A percentile compares a stretch with the other conserved stretches of the same genome.
phyloP scores from a whole-genome alignment of 2,888 invertebrate genomes.

The Caenorhabditis plicata region DNA sequence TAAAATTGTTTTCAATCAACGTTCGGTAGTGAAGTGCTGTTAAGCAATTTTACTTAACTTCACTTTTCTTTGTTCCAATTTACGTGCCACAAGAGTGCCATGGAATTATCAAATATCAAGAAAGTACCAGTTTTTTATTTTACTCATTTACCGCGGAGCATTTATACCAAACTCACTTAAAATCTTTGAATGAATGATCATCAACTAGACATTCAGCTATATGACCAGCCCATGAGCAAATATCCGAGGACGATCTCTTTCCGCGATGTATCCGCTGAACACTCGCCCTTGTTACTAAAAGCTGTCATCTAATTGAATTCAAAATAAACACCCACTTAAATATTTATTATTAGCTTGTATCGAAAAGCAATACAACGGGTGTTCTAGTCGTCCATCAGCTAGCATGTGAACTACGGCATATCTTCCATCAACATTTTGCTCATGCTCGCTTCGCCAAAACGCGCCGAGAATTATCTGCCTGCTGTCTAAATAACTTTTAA shows the following conservation, averaged over 20 bases:
- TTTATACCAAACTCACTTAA: constrained; percentile 30
- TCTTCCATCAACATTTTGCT: constrained; percentile 58
- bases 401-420: constrained; percentile 63
- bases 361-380: constrained; percentile 54
- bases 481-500: constrained; percentile 20
- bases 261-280: constrained; percentile 47
- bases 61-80: too few relatives aligned
- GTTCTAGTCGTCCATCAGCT: constrained; percentile 52
- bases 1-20: too few relatives aligned
- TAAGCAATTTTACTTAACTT: too few relatives aligned
- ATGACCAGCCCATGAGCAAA: constrained; percentile 63
- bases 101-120: too few relatives aligned
- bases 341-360: constrained; percentile 39
- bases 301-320: background rate
- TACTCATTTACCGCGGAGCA: too few relatives aligned
- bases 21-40: too few relatives aligned
- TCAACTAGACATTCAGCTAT: constrained; percentile 61
- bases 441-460: constrained; percentile 53
- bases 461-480: constrained; percentile 60
- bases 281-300: constrained; percentile 38
- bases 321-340: constrained; percentile 15
- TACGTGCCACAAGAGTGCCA: too few relatives aligned
- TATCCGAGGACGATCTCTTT: constrained; percentile 58
- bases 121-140: too few relatives aligned
- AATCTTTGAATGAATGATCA: constrained; percentile 34